Base-by-base conservation (phyloP, 2,797 vertebrate genomes). In the Phyllotis vaccarum region DNA sequence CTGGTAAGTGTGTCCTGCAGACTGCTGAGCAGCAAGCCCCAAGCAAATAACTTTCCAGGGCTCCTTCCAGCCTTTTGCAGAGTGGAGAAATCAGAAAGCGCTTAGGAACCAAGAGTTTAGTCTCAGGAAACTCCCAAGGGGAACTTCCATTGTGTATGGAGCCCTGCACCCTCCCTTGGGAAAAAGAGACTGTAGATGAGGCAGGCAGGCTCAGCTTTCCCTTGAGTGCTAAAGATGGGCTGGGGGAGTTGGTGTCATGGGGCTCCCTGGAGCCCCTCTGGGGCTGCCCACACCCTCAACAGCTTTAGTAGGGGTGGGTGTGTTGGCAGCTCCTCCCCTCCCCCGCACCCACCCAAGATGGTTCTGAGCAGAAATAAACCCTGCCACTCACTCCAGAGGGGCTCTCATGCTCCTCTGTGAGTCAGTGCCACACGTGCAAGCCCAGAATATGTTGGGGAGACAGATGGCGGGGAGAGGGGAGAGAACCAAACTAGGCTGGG, bases 351-450 rank as follows among this genome's bases (percentile, higher is more conserved):
- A 74, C 89, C 83, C 80, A 82, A 94, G 86, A 95, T 40, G 68
- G 72, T 80, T 95, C 80, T 27, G 68, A 91, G 75, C 68, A 94
- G 95, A 95, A 97, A 96, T 95, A 91, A 96, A 96, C 82, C 56
- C 91, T 97, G 92, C 86, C 93, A 96, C 88, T 94, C 91, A 6
- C 29, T 95, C 54, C 12, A 24, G 80, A 94, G 91, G 70, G 82
- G 70, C 75, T 95, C 88, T 34, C 78, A 80, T 27, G 76, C 37
- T 60, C 70, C 60, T 14, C 58, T 2, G 34, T 97, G 96, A 97
- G 70, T 96, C 96, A 96, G 86, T 37, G 68, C 27, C 34, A 62
- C 92, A 89, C 54, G 34, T 75, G 93, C 89, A 66, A 85, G 79
- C 89, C 83, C 89, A 96, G 90, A 97, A 95, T 96, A 91, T 27